Evolutionary conservation across 2,113 vertebrate species (phyloP).

Genomic region (Antennarius striatus): DNA sequence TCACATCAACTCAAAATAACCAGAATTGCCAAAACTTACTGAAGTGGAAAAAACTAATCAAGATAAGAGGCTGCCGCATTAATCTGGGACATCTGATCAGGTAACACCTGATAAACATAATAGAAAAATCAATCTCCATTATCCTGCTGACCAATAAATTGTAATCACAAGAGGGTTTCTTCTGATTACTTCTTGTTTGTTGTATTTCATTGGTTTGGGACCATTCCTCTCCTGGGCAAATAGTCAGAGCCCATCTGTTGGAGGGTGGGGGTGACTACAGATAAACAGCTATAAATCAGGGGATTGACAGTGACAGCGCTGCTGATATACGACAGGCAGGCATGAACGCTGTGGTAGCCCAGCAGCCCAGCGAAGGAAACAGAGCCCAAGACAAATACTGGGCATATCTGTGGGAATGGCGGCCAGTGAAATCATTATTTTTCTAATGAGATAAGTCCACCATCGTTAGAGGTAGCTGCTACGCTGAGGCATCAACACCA

Average conservation of each 20-base stretch:
- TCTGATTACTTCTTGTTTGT: slow-evolving; percentile 66
- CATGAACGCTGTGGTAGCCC: slow-evolving; percentile 40
- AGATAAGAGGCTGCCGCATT: slow-evolving; percentile 35
- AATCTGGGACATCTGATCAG: slow-evolving; percentile 21
- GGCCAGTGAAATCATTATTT: slow-evolving; percentile 78
- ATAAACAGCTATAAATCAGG: slow-evolving; percentile 79
- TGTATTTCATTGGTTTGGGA: slow-evolving; percentile 67
- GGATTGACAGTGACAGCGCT: slow-evolving; percentile 62
- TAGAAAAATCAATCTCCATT: slow-evolving; percentile 9
- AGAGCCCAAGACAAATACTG: slow-evolving; percentile 71
- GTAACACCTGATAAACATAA: slow-evolving; percentile 38
- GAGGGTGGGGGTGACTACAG: slow-evolving; percentile 54
- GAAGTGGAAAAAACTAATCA: slow-evolving; percentile 29
- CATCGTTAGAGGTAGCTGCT: slow-evolving; percentile 53
- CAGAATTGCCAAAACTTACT: slow-evolving; percentile 16
- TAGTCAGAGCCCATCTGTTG: slow-evolving; percentile 78
- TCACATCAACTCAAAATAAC: slow-evolving; percentile 1
- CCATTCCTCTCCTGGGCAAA: slow-evolving; percentile 72
- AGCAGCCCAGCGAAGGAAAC: slow-evolving; percentile 44
- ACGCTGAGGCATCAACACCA: slow-evolving; percentile 64
- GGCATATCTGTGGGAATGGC: slow-evolving; percentile 75
- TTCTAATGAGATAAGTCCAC: slow-evolving; percentile 77
- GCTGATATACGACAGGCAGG: slow-evolving; percentile 78
- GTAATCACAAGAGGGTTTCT: slow-evolving; percentile 58
- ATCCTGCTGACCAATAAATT: slow-evolving; percentile 61